Evolutionary conservation across 2,113 vertebrate species (phyloP).

Genomic region (Entosphenus tridentatus): DNA sequence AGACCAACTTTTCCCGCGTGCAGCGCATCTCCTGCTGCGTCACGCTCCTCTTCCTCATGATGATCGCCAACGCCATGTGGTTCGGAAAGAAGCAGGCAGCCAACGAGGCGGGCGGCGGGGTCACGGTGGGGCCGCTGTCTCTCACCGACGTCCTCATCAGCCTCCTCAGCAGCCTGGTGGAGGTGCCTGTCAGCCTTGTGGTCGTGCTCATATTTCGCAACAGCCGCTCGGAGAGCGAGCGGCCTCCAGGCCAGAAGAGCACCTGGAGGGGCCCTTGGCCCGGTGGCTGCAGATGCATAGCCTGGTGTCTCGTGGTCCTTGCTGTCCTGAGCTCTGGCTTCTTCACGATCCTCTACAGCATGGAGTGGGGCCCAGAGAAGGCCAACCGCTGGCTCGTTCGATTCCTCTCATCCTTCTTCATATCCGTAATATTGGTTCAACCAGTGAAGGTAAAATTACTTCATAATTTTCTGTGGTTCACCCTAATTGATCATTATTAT

Average conservation of each 20-base stretch:
- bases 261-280: background rate
- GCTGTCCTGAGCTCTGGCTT: constrained; percentile 1
- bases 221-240: background rate
- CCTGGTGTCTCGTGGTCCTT: background rate
- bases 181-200: background rate
- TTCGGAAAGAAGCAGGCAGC: background rate
- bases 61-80: constrained; percentile 5
- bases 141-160: background rate
- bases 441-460: background rate
- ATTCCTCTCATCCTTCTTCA: background rate
- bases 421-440: background rate
- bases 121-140: background rate
- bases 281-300: background rate
- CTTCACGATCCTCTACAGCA: constrained; percentile 4
- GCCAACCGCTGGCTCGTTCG: constrained; percentile 5
- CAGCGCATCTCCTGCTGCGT: background rate
- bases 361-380: background rate
- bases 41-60: constrained; percentile 6
- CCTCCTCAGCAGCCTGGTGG: background rate
- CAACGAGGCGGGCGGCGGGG: background rate
- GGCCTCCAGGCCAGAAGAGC: background rate
- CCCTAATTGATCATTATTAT: too few species aligned
- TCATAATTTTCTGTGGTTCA: too few species aligned
- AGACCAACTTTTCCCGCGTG: background rate
- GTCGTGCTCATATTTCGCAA: background rate